Percentiles rank a stretch among this genome's conserved stretches.
phyloP scores from a whole-genome alignment of 2,888 invertebrate genomes.

The Lasioglossum malachurum region DNA sequence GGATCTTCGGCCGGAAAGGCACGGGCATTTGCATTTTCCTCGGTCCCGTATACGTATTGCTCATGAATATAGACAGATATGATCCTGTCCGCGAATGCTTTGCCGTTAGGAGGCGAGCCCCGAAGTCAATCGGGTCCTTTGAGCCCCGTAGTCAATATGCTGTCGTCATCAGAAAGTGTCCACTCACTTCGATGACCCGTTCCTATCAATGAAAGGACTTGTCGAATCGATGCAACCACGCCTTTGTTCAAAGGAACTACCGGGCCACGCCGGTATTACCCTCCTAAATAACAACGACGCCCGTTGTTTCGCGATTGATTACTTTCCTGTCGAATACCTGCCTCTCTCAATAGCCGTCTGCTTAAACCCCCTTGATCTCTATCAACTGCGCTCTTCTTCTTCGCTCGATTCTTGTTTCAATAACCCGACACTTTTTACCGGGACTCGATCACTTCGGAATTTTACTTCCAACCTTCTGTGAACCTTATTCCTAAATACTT shows the following conservation, averaged over 20 bases:
- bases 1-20: conserved; percentile 72
- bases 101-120: conserved; percentile 57
- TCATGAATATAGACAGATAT: conserved; percentile 76
- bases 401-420: not conserved
- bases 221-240: conserved; percentile 19
- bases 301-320: conserved; percentile 16
- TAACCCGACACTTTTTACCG: not conserved
- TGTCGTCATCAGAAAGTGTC: conserved; percentile 60
- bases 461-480: not conserved
- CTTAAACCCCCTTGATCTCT: conserved; percentile 8
- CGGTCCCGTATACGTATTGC: conserved; percentile 69
- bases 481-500: not conserved
- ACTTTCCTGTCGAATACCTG: not conserved
- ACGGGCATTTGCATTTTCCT: conserved; percentile 73
- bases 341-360: not conserved
- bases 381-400: not conserved
- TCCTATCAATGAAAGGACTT: conserved; percentile 45
- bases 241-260: conserved; percentile 38
- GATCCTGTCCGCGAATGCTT: conserved; percentile 72
- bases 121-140: conserved; percentile 65
- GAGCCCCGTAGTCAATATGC: conserved; percentile 66
- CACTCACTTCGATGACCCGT: conserved; percentile 54
- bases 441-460: too few species aligned
- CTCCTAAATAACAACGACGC: conserved; percentile 14
- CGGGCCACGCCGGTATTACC: conserved; percentile 34